A percentile compares a stretch with the other conserved stretches of the same genome.
phyloP scores from a whole-genome alignment of 2,888 invertebrate species.

The Habrosyne pyritoides region DNA sequence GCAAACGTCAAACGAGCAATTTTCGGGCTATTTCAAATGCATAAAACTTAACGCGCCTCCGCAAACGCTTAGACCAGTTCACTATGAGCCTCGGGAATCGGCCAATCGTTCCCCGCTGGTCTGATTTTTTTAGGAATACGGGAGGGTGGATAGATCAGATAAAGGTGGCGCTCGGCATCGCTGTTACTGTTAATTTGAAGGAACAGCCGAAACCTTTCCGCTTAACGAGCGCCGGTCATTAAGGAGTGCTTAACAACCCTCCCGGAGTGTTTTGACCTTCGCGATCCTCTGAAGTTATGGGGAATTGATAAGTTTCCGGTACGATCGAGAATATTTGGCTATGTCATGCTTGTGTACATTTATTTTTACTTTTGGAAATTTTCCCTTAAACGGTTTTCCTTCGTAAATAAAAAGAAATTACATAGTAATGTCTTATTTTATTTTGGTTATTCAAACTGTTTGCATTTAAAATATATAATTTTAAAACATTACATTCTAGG shows the following conservation, averaged over 20 bases:
- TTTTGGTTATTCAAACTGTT: too few relatives aligned
- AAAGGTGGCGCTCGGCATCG: constrained; percentile 39
- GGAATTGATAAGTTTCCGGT: constrained; percentile 41
- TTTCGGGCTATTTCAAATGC: constrained; percentile 73
- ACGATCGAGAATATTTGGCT: constrained; percentile 7
- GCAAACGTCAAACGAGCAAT: constrained; percentile 71
- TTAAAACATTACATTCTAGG: constrained; percentile 15
- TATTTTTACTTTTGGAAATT: too few relatives aligned
- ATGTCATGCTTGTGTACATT: constrained; percentile 16
- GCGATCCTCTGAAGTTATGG: constrained; percentile 39
- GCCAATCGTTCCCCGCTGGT: neutral
- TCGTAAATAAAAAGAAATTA: neutral
- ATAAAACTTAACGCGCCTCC: constrained; percentile 72
- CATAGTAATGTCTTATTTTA: too few relatives aligned
- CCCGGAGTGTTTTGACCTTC: constrained; percentile 45
- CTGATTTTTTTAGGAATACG: constrained; percentile 4
- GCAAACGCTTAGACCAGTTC: constrained; percentile 49
- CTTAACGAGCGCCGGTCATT: constrained; percentile 72
- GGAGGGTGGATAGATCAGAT: constrained; percentile 27
- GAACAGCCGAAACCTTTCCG: constrained; percentile 76
- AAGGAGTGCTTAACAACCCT: constrained; percentile 65
- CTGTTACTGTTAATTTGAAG: constrained; percentile 73
- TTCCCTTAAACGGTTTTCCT: constrained; percentile 18
- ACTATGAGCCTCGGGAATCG: constrained; percentile 34
- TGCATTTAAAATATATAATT: too few relatives aligned